Evolutionary conservation across 1,140 invertebrate species (phyloP).

Genomic region (Eueides isabella): DNA sequence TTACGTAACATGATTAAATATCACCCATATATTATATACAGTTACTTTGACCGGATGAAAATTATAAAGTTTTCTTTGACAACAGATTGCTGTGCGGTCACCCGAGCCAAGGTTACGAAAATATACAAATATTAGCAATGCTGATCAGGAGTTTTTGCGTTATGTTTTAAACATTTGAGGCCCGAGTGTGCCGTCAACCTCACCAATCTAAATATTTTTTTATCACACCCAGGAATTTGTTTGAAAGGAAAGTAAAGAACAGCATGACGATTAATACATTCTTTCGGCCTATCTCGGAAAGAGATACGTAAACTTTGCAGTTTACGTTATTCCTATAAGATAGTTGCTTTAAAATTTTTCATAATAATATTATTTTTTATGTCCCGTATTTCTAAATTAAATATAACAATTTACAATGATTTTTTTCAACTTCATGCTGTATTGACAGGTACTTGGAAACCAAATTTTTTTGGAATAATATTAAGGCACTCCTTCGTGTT

Average conservation of each 20-base stretch:
- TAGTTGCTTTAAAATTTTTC: no score
- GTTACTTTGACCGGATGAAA: conserved; percentile 32
- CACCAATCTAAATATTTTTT: conserved; percentile 40
- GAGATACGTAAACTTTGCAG: no score
- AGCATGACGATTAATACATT: not conserved
- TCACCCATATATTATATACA: conserved; percentile 17
- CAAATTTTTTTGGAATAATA: no score
- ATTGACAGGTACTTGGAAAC: no score
- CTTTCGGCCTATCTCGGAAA: not conserved
- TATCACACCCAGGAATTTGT: not conserved
- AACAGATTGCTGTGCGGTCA: conserved; percentile 56
- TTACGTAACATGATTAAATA: not conserved
- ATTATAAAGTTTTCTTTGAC: conserved; percentile 37
- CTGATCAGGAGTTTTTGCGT: conserved; percentile 69
- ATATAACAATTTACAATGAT: not conserved
- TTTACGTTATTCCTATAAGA: no score
- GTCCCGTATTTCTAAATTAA: no score
- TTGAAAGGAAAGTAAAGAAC: not conserved
- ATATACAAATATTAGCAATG: conserved; percentile 60
- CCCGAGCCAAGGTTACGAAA: conserved; percentile 71
- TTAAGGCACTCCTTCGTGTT: no score
- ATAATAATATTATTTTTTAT: no score
- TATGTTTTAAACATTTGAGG: conserved; percentile 69
- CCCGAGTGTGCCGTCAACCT: conserved; percentile 68
- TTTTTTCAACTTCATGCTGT: not conserved